Evolutionary conservation across 2,888 invertebrate species (phyloP).

Genomic region (Idaea straminata): DNA sequence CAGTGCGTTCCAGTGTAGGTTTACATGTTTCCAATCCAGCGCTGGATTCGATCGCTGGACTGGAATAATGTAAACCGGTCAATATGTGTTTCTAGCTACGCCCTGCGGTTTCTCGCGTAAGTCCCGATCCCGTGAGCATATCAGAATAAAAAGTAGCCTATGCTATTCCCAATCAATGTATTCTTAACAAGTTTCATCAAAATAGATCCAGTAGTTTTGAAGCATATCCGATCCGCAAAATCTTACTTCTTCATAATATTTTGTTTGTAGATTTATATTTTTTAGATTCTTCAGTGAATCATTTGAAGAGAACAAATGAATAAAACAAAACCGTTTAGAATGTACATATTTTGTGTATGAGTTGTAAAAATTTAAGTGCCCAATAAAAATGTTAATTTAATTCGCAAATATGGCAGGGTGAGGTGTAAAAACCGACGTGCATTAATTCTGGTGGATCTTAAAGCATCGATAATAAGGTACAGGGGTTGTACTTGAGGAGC

Average conservation of each 20-base stretch:
- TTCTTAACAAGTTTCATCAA: no score
- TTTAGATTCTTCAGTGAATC: neutral
- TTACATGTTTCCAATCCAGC: no score
- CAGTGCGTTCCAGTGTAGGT: no score
- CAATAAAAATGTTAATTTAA: slow-evolving; percentile 26
- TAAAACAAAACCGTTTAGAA: neutral
- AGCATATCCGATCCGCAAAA: no score
- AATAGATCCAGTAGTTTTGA: no score
- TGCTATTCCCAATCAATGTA: no score
- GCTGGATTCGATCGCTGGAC: no score
- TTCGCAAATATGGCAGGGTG: slow-evolving; percentile 31
- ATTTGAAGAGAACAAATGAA: neutral
- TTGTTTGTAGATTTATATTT: no score
- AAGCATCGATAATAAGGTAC: slow-evolving; percentile 12
- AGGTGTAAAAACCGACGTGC: slow-evolving; percentile 29
- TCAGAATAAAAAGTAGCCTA: no score
- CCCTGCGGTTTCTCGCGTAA: neutral
- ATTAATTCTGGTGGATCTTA: slow-evolving; percentile 38
- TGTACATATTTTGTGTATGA: slow-evolving; percentile 11
- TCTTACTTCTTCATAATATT: neutral
- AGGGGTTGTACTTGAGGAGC: neutral
- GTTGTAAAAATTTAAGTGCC: slow-evolving; percentile 14
- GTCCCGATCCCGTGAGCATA: neutral
- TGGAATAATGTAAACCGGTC: no score
- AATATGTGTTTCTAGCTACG: neutral